A percentile compares a stretch with the other conserved stretches of the same genome.
Evolutionary conservation across 2,797 vertebrate genomes (phyloP).

Genomic region (Rhinella marina): DNA sequence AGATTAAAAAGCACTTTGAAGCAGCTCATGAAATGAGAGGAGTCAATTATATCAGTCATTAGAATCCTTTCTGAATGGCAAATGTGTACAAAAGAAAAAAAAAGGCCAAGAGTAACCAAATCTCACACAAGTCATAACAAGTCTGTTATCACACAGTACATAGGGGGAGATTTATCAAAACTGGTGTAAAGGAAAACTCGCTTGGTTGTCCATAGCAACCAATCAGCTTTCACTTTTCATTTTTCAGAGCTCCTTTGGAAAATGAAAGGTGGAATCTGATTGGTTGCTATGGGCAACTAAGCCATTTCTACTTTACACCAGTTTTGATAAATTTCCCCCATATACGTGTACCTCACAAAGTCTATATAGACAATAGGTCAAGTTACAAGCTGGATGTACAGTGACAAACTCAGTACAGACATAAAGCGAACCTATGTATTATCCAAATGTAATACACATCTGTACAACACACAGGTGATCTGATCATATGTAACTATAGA

Average conservation of each 20-base stretch:
- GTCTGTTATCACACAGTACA: background rate
- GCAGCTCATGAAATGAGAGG: slow-evolving; percentile 47
- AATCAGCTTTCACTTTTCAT: no score
- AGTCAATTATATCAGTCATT: slow-evolving; percentile 51
- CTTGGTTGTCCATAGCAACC: no score
- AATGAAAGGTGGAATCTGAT: no score
- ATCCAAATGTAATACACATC: background rate
- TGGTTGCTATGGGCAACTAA: no score
- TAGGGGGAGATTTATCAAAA: no score
- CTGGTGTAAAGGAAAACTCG: no score
- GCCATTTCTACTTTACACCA: no score
- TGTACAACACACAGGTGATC: no score
- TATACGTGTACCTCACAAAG: background rate
- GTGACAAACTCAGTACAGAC: background rate
- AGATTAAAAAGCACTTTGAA: slow-evolving; percentile 59
- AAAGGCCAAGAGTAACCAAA: background rate
- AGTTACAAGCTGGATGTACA: background rate
- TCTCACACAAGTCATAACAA: no score
- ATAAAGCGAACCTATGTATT: background rate
- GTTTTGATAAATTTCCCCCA: background rate
- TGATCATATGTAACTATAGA: no score
- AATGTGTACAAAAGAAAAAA: background rate
- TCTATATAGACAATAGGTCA: background rate
- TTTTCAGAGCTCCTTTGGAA: no score
- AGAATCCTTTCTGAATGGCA: slow-evolving; percentile 28